Conservation (phyloP, 1,140 invertebrate species). For the Drosophila athabasca region DNA sequence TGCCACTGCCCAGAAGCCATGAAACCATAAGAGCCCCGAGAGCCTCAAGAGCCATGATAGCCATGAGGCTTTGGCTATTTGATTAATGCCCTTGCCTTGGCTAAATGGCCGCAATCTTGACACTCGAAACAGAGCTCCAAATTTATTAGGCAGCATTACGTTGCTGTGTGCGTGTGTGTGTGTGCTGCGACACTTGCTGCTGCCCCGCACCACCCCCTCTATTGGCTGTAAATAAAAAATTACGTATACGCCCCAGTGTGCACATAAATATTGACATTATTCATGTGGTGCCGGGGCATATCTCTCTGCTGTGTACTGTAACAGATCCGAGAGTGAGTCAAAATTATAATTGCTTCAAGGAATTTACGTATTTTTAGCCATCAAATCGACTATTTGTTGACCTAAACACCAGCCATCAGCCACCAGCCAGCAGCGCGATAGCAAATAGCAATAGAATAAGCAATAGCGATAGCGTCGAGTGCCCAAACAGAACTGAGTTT, state of each 20-base stretch:
- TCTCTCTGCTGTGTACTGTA: no score
- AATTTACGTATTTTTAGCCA: slow-evolving; percentile 42
- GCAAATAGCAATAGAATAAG: neutral
- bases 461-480: slow-evolving; percentile 18
- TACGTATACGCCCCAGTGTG: slow-evolving; percentile 54
- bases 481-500: slow-evolving; percentile 8
- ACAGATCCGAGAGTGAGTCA: slow-evolving; percentile 14
- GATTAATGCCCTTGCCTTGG: slow-evolving; percentile 55
- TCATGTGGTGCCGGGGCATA: slow-evolving; percentile 26
- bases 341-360: slow-evolving; percentile 32
- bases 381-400: slow-evolving; percentile 30
- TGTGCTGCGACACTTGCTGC: slow-evolving; percentile 29
- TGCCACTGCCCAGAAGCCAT: slow-evolving; percentile 40
- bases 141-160: slow-evolving; percentile 69
- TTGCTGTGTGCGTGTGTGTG: no score
- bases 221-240: slow-evolving; percentile 17
- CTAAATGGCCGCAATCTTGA: slow-evolving; percentile 70
- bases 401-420: slow-evolving; percentile 9
- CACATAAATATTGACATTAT: slow-evolving; percentile 67
- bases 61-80: slow-evolving; percentile 32
- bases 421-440: slow-evolving; percentile 17
- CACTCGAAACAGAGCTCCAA: slow-evolving; percentile 58
- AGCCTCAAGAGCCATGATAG: slow-evolving; percentile 4
- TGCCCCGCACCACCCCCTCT: neutral
- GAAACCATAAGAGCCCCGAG: no score